Conservation (phyloP, 2,797 vertebrate genomes). For the Leontopithecus rosalia region DNA sequence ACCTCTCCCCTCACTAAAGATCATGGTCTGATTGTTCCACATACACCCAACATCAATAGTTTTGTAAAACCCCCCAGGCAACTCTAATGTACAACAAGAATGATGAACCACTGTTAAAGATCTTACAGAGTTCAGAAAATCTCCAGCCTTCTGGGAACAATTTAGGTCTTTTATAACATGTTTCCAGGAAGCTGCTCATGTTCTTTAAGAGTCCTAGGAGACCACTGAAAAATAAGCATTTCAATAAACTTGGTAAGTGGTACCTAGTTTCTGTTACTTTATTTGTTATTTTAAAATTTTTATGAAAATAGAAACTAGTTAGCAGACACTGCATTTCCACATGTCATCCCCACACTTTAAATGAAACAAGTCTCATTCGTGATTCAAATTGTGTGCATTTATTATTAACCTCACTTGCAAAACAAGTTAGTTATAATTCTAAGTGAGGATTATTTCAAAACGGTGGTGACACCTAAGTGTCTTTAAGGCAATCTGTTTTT, state of each 20-base stretch:
- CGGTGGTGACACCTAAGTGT: neutral
- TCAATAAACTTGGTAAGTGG: neutral
- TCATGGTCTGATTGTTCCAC: neutral
- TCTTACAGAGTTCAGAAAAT: neutral
- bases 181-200: neutral
- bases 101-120: neutral
- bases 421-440: constrained; percentile 34
- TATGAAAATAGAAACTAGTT: constrained; percentile 12
- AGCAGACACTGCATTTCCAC: neutral
- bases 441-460: constrained; percentile 50
- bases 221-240: neutral
- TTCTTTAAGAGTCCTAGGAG: neutral
- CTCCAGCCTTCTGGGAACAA: neutral
- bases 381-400: constrained; percentile 33
- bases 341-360: neutral
- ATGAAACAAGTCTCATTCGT: neutral
- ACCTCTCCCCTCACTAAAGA: neutral
- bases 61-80: neutral
- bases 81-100: neutral
- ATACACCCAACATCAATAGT: neutral
- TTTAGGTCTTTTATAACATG: neutral
- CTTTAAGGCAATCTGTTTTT: constrained; percentile 51
- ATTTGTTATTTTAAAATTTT: neutral
- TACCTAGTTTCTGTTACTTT: neutral
- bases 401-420: constrained; percentile 45